A percentile compares a stretch with the other conserved stretches of the same genome.
Conservation (phyloP, 2,113 vertebrate species). For the Callochromis pleurospilus region DNA sequence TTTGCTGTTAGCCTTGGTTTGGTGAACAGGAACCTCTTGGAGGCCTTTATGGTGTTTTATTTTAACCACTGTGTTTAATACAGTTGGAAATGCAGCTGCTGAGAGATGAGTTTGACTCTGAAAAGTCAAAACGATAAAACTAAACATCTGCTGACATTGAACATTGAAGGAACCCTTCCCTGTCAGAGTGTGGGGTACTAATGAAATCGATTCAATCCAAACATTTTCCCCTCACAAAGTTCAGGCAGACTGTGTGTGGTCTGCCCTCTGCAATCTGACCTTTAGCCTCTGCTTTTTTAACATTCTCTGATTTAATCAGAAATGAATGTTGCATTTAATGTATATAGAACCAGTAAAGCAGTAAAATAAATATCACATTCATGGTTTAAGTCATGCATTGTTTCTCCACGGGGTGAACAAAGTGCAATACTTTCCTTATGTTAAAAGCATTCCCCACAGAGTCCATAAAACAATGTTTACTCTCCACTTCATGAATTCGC, state of each 20-base stretch:
- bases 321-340: not conserved
- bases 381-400: not conserved
- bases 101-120: not conserved
- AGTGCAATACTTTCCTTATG: not conserved
- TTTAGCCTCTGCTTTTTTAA: not conserved
- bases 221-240: not conserved
- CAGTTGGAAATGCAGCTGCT: not conserved
- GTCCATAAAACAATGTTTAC: slow-evolving; percentile 47
- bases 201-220: not conserved
- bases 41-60: not conserved
- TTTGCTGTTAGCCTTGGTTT: not conserved
- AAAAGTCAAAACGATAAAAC: not conserved
- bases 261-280: not conserved
- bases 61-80: not conserved
- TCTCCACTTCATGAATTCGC: slow-evolving; percentile 42
- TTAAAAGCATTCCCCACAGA: slow-evolving; percentile 21
- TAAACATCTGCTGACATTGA: not conserved
- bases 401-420: not conserved
- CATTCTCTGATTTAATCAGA: not conserved
- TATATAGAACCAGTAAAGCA: not conserved
- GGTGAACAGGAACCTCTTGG: not conserved
- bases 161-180: not conserved
- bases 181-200: not conserved
- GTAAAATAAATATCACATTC: not conserved
- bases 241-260: not conserved